Base-by-base conservation (phyloP, 2,888 invertebrate species). In the Epiblema foenella region DNA sequence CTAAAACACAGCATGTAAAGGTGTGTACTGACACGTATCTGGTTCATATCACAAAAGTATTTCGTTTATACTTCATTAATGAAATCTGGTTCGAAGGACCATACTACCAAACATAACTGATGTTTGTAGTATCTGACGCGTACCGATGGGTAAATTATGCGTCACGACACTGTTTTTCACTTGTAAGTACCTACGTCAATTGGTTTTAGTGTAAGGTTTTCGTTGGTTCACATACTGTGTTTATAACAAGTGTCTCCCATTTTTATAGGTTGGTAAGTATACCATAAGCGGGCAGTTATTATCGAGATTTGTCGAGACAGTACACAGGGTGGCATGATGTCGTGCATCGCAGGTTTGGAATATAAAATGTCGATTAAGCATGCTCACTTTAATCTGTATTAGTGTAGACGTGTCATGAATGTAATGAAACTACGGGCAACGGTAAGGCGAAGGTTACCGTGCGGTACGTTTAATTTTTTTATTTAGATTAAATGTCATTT, bases 271-370 rank as follows among this genome's bases (percentile, higher is more conserved):
- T 9, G 24, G 11, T 57, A 15, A 11, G 24, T 60, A 60, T 24
- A 59, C 39, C 29, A 46, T 60, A 54, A 59, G 24, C 2, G 52
- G 52, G 18, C 46, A 49, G 60, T 79, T 80, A 79, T 77, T 77
- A 81, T 82, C 80, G 78, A 79, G 77, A 77, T 83, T 68, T 80
- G 76, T 78, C 88, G 85, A 87, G 87, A 89, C 89, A 90, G 89
- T 88, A 87, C 85, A 85, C 86, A 84, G 82, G 84, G 87, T 87
- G 88, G 86, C 87, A 86, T 84, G 81, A 83, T 87, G 89, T 89
- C 90, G 89, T 90, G 89, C 85, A 77, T 79, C 73, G 74, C 81
- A 77, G 78, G 80, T 79, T 76, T 81, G 77, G 89, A 87, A 89
- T 89, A 87, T 85, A 83, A 89, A 89, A 87, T 62, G 67, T 54